Evolutionary conservation across 1,140 invertebrate species (phyloP), one percentile per base, ranked within the genome.

Genomic region (Chlorops oryzae): DNA sequence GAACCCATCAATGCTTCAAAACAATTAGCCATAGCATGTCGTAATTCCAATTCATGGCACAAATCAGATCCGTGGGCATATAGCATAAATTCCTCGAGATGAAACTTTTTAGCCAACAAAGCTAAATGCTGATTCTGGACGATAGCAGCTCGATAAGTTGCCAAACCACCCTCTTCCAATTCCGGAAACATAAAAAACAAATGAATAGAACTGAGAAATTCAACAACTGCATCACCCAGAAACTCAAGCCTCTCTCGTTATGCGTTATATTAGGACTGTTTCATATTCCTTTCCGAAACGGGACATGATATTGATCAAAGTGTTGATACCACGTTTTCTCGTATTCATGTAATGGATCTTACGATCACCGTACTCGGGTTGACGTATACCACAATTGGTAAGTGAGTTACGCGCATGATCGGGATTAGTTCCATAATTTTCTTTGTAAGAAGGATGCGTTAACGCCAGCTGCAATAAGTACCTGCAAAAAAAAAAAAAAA

Each of bases 1-100:
- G 96, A 93, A 10, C 92, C 96, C 90, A 99, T 96, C 10, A 99
- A 73, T 2, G 96, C 96, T 74, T 99, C 96, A 77, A 99, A 98
- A 68, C 95, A 97, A 76, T 99, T 99, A 6, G 96, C 96, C 92
- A 98, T 97, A 0, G 96, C 96, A 77, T 97, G 93, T 17, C 84
- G 74, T 50, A 98, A 75, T 68, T 98, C 96, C 34, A 95, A 81
- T 73, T 98, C 93, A 60, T 97, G 92, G 60, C 95, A 98, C 23
- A 98, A 77, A 77, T 99, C 96, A 5, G 93, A 95, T 0, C 96
- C 96, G 74, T 99, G 96, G 3, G 95, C 93, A 72, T 96, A 98
- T 4, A 99, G 70, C 90, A 99, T 96, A 65, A 85, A 99, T 58
- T 95, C 84, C 57, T 99, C 92, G 21, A 98, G 72, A 47, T 84